Conservation (phyloP, 2,113 vertebrate species). For the Murina feae region DNA sequence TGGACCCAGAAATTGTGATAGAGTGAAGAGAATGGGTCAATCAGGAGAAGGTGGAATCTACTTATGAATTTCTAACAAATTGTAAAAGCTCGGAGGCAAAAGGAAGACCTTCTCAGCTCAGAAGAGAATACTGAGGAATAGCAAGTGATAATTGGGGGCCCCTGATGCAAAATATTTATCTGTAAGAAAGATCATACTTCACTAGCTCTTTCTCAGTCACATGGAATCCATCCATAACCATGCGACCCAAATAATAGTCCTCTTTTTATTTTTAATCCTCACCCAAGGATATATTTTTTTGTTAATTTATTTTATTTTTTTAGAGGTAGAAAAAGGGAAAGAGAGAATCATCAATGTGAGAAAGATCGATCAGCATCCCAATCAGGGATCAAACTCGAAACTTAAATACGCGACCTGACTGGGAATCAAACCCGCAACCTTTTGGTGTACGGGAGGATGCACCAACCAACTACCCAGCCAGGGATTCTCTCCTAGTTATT, state of each 20-base stretch:
- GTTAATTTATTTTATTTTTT: too few species aligned
- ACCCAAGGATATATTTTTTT: too few species aligned
- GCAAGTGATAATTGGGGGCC: not conserved
- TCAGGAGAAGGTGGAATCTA: not conserved
- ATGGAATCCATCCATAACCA: too few species aligned
- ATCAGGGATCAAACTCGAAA: too few species aligned
- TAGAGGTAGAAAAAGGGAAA: too few species aligned
- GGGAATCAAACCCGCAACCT: too few species aligned
- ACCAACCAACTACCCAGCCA: too few species aligned
- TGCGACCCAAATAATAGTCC: fast-evolving
- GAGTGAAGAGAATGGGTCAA: not conserved
- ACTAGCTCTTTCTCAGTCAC: not conserved
- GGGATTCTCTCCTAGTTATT: too few species aligned
- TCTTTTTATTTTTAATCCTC: not conserved
- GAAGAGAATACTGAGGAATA: not conserved
- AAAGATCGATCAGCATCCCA: too few species aligned
- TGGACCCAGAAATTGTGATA: not conserved
- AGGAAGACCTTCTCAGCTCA: not conserved
- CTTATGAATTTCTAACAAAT: not conserved
- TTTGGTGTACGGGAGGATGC: too few species aligned
- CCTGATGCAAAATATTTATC: not conserved
- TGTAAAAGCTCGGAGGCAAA: not conserved
- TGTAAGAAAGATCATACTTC: not conserved
- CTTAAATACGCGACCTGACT: too few species aligned
- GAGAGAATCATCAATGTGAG: too few species aligned